Evolutionary conservation across 2,113 vertebrate species (phyloP).

Genomic region (Chaetorhynchus papuensis): DNA sequence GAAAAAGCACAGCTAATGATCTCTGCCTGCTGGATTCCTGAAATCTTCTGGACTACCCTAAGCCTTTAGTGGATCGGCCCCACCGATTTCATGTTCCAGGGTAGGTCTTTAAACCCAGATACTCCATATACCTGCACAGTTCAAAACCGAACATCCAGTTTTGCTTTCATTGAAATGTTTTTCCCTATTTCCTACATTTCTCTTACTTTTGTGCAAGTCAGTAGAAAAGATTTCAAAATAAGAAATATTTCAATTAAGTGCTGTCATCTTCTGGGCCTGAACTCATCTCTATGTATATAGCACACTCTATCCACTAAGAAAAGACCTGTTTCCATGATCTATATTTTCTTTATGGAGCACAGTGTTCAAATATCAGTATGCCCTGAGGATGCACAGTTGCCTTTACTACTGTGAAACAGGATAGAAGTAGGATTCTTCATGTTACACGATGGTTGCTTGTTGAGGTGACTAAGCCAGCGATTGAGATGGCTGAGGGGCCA

Average conservation of each 20-base stretch:
- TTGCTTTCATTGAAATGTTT: not conserved
- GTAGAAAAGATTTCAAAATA: not conserved
- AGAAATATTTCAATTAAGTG: not conserved
- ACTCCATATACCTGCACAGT: not conserved
- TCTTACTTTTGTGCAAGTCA: not conserved
- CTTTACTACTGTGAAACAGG: not conserved
- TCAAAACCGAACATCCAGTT: not conserved
- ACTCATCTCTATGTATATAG: not conserved
- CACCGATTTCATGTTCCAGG: not conserved
- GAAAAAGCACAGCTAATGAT: not conserved
- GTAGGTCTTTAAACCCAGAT: not conserved
- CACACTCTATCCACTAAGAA: not conserved
- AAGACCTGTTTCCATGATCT: not conserved
- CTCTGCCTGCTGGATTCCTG: not conserved
- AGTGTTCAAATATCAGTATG: not conserved
- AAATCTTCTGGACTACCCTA: not conserved
- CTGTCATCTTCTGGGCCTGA: not conserved
- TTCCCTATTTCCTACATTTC: not conserved
- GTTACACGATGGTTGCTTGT: rapidly evolving
- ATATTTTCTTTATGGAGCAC: not conserved
- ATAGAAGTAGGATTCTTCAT: not conserved
- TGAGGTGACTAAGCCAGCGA: no score
- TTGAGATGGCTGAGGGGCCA: no score
- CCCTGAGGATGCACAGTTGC: not conserved
- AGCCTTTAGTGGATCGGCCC: not conserved